These are phyloP conservation scores for Dysidea cf. avara DNA, from an alignment of 37 sponge, comb jelly and placozoan genomes.

Conservation along the genomic window DNA sequence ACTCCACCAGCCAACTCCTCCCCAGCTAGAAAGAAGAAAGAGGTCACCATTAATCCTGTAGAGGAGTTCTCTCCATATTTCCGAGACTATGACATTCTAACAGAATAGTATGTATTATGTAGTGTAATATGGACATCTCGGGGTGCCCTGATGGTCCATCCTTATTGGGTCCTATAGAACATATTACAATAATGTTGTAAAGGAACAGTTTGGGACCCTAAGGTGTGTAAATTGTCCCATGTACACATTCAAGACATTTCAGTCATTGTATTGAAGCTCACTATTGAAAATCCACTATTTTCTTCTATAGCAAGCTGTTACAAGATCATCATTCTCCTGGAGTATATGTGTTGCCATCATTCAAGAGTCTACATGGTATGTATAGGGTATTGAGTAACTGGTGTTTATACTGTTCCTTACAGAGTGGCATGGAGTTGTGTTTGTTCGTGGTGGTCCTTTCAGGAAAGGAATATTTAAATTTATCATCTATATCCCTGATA, in stretches of 20 bases:
- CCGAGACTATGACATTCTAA: slow-evolving; percentile 9
- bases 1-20: no score
- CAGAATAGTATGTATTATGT: slow-evolving; percentile 21
- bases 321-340: slow-evolving; percentile 33
- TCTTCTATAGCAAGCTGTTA: slow-evolving; percentile 40
- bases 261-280: no score
- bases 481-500: slow-evolving; percentile 66
- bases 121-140: no score
- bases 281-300: background rate
- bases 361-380: slow-evolving; percentile 53
- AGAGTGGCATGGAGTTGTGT: slow-evolving; percentile 84
- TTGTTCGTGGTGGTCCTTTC: slow-evolving; percentile 58
- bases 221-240: no score
- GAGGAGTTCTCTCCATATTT: slow-evolving; percentile 7
- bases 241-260: no score
- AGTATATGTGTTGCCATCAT: slow-evolving; percentile 59
- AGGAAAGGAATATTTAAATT: slow-evolving; percentile 61
- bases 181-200: no score
- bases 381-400: background rate
- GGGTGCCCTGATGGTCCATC: no score
- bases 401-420: background rate
- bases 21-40: no score
- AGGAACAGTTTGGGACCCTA: no score
- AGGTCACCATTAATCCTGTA: no score
- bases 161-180: no score